Conservation (phyloP, 2,113 vertebrate genomes). For the Gymnobelideus leadbeateri region DNA sequence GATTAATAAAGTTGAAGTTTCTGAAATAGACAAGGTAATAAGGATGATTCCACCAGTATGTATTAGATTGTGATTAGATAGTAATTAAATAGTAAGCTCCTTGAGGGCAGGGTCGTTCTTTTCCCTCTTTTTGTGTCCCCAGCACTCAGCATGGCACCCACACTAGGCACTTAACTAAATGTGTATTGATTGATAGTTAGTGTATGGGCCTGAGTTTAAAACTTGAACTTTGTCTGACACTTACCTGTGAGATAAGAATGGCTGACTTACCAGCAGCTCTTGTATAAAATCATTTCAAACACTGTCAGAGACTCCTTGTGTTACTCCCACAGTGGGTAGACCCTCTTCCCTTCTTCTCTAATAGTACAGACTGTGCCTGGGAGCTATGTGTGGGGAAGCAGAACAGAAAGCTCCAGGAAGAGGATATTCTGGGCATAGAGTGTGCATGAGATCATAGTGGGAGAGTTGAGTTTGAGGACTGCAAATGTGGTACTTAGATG, state of each 20-base stretch:
- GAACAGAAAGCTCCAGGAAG: background rate
- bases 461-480: background rate
- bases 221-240: background rate
- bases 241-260: constrained; percentile 8
- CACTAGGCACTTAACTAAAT: background rate
- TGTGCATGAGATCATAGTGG: background rate
- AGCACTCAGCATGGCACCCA: background rate
- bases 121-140: background rate
- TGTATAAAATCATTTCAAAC: background rate
- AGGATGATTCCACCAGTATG: background rate
- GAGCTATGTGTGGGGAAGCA: background rate
- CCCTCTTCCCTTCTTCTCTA: constrained; percentile 11
- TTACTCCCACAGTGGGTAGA: background rate
- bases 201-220: background rate
- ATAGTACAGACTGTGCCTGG: background rate
- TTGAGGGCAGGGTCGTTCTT: background rate
- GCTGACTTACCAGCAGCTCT: constrained; percentile 15
- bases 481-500: background rate
- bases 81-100: background rate
- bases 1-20: constrained; percentile 65
- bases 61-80: background rate
- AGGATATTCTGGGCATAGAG: background rate
- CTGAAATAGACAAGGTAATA: constrained; percentile 71
- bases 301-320: background rate
- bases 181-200: background rate